Conservation (phyloP, 2,797 vertebrate genomes). For the Phataginus tetradactyla region DNA sequence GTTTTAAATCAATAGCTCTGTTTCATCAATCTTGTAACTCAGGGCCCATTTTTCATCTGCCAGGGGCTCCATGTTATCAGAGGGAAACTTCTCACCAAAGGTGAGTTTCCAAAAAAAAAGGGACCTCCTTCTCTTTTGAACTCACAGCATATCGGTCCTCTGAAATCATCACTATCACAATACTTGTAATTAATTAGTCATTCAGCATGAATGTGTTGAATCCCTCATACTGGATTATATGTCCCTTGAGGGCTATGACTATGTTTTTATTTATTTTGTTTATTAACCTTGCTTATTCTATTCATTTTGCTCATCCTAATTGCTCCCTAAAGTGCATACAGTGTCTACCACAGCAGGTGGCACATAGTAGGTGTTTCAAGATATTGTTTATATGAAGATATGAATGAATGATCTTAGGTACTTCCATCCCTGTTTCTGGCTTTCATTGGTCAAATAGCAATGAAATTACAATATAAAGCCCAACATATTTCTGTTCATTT, state of each 20-base stretch:
- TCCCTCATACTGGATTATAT: not conserved
- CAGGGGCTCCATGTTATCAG: not conserved
- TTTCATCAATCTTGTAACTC: not conserved
- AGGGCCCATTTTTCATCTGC: not conserved
- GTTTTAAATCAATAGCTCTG: slow-evolving; percentile 44
- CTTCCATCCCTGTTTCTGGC: not conserved
- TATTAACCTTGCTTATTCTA: not conserved
- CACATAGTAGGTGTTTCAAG: not conserved
- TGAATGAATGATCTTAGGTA: not conserved
- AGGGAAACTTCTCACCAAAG: not conserved
- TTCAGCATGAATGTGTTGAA: not conserved
- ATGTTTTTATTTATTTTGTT: not conserved
- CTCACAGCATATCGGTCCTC: not conserved
- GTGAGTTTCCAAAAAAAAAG: not conserved
- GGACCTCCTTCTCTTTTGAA: not conserved
- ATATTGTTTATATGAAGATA: not conserved
- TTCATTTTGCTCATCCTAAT: not conserved
- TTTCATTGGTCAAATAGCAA: not conserved
- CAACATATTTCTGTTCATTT: not conserved
- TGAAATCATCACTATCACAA: not conserved
- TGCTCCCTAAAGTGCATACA: not conserved
- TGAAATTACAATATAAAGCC: slow-evolving; percentile 23
- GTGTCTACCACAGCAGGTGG: not conserved
- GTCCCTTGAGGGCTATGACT: not conserved
- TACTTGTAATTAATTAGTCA: not conserved